These are phyloP conservation scores for Carettochelys insculpta DNA, from an alignment of 2,113 vertebrate genomes.

Conservation along the genomic window DNA sequence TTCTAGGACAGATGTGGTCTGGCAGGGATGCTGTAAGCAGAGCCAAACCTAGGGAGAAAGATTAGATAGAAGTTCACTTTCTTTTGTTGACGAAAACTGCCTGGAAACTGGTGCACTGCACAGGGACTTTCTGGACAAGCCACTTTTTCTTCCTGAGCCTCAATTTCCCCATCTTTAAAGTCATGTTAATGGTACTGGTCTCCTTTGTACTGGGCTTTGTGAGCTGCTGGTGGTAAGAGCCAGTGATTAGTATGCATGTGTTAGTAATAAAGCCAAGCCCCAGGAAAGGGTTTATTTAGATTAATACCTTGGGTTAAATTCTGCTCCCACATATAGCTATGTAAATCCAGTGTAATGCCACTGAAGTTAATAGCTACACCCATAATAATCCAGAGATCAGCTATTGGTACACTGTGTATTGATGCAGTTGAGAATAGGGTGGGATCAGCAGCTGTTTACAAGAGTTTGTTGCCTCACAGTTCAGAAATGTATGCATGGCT, in stretches of 20 bases:
- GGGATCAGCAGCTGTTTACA: background rate
- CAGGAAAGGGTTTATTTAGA: background rate
- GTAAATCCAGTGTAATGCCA: background rate
- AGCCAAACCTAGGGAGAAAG: background rate
- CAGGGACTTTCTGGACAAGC: too few relatives aligned
- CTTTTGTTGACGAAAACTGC: background rate
- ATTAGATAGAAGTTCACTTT: fast-evolving
- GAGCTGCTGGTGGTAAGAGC: background rate
- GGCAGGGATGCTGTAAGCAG: background rate
- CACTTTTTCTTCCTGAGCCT: background rate
- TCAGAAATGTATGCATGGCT: fast-evolving
- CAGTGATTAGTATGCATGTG: background rate
- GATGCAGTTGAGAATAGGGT: background rate
- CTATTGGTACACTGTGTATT: background rate
- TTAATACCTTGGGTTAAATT: background rate
- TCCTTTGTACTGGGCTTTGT: background rate
- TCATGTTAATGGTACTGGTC: background rate
- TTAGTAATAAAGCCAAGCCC: background rate
- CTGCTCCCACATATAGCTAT: background rate
- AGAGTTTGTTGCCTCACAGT: too few relatives aligned
- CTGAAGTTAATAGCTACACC: background rate
- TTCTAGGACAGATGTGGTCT: background rate
- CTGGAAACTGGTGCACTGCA: fast-evolving
- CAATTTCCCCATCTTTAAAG: background rate
- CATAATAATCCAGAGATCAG: background rate